These are phyloP conservation scores for Scaeva pyrastri DNA, from an alignment of 2,888 invertebrate genomes.

Conservation along the genomic window DNA sequence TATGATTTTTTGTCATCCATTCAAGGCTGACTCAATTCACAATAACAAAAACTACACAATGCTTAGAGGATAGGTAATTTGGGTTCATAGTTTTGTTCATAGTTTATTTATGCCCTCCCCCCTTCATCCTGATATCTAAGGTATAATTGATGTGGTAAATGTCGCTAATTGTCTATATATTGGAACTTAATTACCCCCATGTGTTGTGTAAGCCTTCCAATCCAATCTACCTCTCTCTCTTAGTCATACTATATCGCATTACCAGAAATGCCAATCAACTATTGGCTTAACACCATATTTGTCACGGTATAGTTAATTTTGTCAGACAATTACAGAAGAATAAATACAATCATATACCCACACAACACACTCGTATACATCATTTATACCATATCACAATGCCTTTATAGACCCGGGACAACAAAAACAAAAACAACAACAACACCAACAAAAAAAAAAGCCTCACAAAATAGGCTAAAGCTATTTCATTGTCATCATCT, in stretches of 20 bases:
- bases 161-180: slow-evolving; percentile 55
- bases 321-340: slow-evolving; percentile 56
- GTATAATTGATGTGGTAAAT: slow-evolving; percentile 45
- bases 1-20: neutral
- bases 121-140: neutral
- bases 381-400: no score
- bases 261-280: slow-evolving; percentile 34
- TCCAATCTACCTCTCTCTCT: no score
- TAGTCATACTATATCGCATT: slow-evolving; percentile 69
- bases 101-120: neutral
- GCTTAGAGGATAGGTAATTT: slow-evolving; percentile 7
- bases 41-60: neutral
- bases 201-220: slow-evolving; percentile 22
- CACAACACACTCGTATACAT: no score
- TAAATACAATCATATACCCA: slow-evolving; percentile 3
- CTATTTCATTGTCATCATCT: slow-evolving; percentile 58
- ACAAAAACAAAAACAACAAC: no score
- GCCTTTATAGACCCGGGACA: no score
- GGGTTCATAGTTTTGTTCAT: neutral
- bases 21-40: neutral
- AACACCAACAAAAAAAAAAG: slow-evolving; percentile 1
- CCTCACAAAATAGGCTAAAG: slow-evolving; percentile 39
- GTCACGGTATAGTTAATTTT: slow-evolving; percentile 53
- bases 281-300: slow-evolving; percentile 58
- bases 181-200: slow-evolving; percentile 56